Evolutionary conservation across 2,888 invertebrate species (phyloP).

Genomic region (Acronicta leporina): DNA sequence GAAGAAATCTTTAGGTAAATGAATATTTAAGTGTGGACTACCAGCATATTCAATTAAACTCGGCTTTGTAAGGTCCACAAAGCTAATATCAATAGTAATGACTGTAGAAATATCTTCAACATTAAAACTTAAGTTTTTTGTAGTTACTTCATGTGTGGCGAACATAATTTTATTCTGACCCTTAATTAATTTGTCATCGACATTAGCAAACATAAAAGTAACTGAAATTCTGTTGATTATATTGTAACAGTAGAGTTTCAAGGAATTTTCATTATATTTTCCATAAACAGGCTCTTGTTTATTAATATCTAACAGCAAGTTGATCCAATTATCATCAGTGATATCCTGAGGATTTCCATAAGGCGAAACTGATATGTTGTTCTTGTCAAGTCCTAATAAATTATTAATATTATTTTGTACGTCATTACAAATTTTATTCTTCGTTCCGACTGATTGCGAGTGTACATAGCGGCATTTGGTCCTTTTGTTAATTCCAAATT

Average conservation of each 20-base stretch:
- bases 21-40: slow-evolving; percentile 90
- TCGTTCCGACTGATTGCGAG: slow-evolving; percentile 30
- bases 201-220: slow-evolving; percentile 69
- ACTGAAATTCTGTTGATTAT: slow-evolving; percentile 71
- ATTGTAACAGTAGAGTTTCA: slow-evolving; percentile 74
- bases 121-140: slow-evolving; percentile 68
- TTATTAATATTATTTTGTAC: slow-evolving; percentile 70
- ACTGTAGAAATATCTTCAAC: slow-evolving; percentile 68
- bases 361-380: slow-evolving; percentile 69
- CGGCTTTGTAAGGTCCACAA: slow-evolving; percentile 76
- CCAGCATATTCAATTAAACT: slow-evolving; percentile 81
- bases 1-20: slow-evolving; percentile 92
- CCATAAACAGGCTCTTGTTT: slow-evolving; percentile 66
- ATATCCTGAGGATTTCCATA: slow-evolving; percentile 74
- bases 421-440: slow-evolving; percentile 68
- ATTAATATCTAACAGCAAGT: slow-evolving; percentile 51
- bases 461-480: slow-evolving; percentile 78
- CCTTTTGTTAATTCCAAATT: slow-evolving; percentile 85
- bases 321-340: slow-evolving; percentile 73
- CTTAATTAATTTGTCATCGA: slow-evolving; percentile 58
- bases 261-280: slow-evolving; percentile 60
- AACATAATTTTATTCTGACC: slow-evolving; percentile 70
- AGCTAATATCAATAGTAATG: slow-evolving; percentile 75
- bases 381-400: slow-evolving; percentile 61
- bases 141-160: slow-evolving; percentile 57